Evolutionary conservation across 1,140 invertebrate species (phyloP).

Genomic region (Drosophila fuyamai): DNA sequence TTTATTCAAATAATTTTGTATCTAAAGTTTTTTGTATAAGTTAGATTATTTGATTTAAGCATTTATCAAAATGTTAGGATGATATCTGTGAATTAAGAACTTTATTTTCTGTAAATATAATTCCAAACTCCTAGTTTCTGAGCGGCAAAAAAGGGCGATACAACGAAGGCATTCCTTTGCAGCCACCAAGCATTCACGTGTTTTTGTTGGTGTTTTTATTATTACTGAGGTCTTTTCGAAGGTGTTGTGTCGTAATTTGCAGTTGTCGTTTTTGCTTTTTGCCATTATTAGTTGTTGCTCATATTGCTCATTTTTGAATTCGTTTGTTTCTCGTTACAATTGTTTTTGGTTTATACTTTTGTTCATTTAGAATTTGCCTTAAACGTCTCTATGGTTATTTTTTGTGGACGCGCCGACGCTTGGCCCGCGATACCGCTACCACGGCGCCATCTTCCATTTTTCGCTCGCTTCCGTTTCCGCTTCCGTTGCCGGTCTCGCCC

Average conservation of each 20-base stretch:
- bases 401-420: slow-evolving; percentile 69
- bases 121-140: neutral
- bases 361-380: slow-evolving; percentile 83
- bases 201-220: slow-evolving; percentile 52
- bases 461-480: slow-evolving; percentile 2
- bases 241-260: slow-evolving; percentile 83
- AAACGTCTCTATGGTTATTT: slow-evolving; percentile 83
- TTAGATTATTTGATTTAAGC: no score
- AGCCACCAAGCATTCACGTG: slow-evolving; percentile 72
- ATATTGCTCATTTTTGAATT: slow-evolving; percentile 78
- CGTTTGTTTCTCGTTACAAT: slow-evolving; percentile 76
- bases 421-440: slow-evolving; percentile 24
- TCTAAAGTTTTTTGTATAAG: no score
- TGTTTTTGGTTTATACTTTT: slow-evolving; percentile 81
- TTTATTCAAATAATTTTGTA: neutral
- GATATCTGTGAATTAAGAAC: no score
- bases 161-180: slow-evolving; percentile 71
- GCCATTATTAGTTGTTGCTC: slow-evolving; percentile 81
- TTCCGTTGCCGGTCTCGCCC: slow-evolving; percentile 5
- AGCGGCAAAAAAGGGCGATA: slow-evolving; percentile 74
- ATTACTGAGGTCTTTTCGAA: slow-evolving; percentile 80
- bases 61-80: no score
- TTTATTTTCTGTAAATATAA: neutral
- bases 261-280: slow-evolving; percentile 80
- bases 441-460: slow-evolving; percentile 9